Base-by-base conservation (phyloP, 2,113 vertebrate species). In the Falco punctatus region DNA sequence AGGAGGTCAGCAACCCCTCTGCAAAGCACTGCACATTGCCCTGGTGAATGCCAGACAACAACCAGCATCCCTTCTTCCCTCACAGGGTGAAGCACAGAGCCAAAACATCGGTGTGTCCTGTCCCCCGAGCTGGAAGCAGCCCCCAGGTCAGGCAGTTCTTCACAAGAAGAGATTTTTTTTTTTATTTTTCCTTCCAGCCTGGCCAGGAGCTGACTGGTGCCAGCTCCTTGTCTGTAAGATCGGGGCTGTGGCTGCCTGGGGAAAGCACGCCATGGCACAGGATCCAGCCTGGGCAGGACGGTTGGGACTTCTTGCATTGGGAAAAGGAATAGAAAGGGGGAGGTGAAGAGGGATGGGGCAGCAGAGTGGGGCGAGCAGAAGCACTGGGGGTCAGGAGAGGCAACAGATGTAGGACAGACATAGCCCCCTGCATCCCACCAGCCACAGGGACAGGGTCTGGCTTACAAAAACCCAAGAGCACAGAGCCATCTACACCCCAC, bases 101-200 rank as follows among this genome's bases (percentile, higher is more conserved):
- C 12, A 17, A 18, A 64, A 44, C 52, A 72, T 21, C 0, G 0
- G 23, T 6, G 5, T 18, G 38, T 18, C 26, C 40, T 0, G 0
- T 32, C 10, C 26, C 14, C 70, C 0, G 0, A 16, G 38, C 40
- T 17, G 64, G 61, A 30, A 91, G 66, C 46, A 79, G 88, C 57
- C 35, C 57, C 67, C 38, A 44, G 58, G 10, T 21, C 59, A 69
- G 64, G 65, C n/a, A 70, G 16, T 61, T 65, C 49, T 28, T 16
- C 26, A 10, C 19, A 0, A 15, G 4, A 21, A 26, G 10, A 21
- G n/a, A 71, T 42, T 52, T 84, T 55, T 42, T 42, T 12, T 14
- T 42, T 52, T 84, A 35, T 55, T 42, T 42, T 42, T 14, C 40
- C 40, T 67, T 10, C 35, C 78, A 77, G 32, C 21, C 35, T 0